Evolutionary conservation across 1,140 invertebrate species (phyloP), one percentile per base, ranked within the genome.

Genomic region (Plutomurus gul): DNA sequence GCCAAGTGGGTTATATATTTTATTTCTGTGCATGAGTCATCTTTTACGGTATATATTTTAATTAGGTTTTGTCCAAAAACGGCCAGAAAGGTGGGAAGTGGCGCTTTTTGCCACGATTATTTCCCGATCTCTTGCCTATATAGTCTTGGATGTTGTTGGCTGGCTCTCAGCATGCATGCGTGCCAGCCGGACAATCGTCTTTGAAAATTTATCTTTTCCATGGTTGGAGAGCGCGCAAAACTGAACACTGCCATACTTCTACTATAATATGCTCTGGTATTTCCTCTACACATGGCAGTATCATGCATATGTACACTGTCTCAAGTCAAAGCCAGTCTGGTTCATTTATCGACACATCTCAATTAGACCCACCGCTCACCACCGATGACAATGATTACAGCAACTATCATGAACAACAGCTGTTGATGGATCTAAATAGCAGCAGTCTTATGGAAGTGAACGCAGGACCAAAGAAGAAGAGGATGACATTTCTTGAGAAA

Each of bases 21-120:
- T 51, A 79, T 83, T 79, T 83, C 49, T 76, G 77, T 65, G 22
- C 56, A 77, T 83, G 82, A 83, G 49, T 83, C 79, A 83, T 81
- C 75, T 73, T 70, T 80, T 81, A 83, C 82, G 79, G 82, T 81
- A 83, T 71, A 80, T 82, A 81, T 83, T 83, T 83, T 83, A 83
- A 83, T 83, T 83, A 83, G 79, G 77, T 79, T 83, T 79, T 78
- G 70, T 81, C 82, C 82, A 78, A 81, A 83, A 79, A 81, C 43
- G 82, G 82, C 60, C 60, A 80, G 56, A 76, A 77, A 76, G 80
- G 80, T 81, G 76, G 80, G 80, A 70, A 74, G 71, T 56, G 70
- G 20, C 56, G 36, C 74, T 80, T 80, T 80, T 80, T 76, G 79
- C 70, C 75, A 73, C 46, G 74, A 79, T 79, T 65, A 74, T 56